A percentile compares a stretch with the other conserved stretches of the same genome.
These are phyloP conservation scores for Drosophila anomelani DNA, from an alignment of 2,888 invertebrate genomes.

Conservation along the genomic window DNA sequence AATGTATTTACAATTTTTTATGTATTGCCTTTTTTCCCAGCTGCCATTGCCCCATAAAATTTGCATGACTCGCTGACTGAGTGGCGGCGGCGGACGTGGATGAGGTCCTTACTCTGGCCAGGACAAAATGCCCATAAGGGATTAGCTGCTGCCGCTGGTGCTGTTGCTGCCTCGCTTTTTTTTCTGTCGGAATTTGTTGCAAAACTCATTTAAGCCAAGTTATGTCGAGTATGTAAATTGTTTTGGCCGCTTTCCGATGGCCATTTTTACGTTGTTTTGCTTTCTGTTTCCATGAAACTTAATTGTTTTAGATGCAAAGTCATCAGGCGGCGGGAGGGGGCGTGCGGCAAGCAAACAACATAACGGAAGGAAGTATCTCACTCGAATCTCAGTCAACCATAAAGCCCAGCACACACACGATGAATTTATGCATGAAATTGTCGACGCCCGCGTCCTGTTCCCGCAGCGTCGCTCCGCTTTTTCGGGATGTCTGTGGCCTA, in stretches of 20 bases:
- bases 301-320: constrained; percentile 81
- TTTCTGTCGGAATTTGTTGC: constrained; percentile 73
- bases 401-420: constrained; percentile 50
- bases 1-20: constrained; percentile 82
- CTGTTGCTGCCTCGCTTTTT: constrained; percentile 40
- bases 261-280: constrained; percentile 46
- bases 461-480: constrained; percentile 7
- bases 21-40: constrained; percentile 69
- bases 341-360: constrained; percentile 61
- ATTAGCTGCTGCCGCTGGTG: constrained; percentile 70
- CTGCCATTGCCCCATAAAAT: constrained; percentile 76
- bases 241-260: constrained; percentile 56
- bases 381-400: constrained; percentile 76
- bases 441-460: constrained; percentile 79
- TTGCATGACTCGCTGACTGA: constrained; percentile 80
- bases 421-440: constrained; percentile 82
- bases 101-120: constrained; percentile 11
- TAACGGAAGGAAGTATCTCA: constrained; percentile 79
- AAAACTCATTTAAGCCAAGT: constrained; percentile 80
- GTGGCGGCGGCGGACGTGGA: constrained; percentile 40
- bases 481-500: constrained; percentile 76
- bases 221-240: constrained; percentile 83
- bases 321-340: constrained; percentile 54
- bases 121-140: constrained; percentile 84
- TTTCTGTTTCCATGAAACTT: constrained; percentile 67